Evolutionary conservation across 2,113 vertebrate genomes (phyloP), one percentile per base, ranked within the genome.

Genomic region (Peromyscus maniculatus): DNA sequence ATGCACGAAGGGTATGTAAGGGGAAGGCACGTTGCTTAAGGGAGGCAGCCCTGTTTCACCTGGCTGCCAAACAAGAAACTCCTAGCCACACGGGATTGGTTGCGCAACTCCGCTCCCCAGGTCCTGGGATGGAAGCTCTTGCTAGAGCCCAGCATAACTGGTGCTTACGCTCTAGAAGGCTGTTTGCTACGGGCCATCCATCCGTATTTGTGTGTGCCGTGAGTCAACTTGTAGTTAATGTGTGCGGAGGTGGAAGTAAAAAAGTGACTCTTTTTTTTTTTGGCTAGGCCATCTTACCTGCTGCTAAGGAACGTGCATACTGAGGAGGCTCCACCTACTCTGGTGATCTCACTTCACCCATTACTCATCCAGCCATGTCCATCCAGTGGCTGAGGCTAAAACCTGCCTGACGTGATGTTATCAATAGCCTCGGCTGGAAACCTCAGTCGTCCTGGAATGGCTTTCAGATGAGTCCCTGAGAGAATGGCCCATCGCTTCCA

Each of bases 1-100:
- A 88, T 96, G 79, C 66, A 96, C 95, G 97, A 97, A 26, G 97
- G 77, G 90, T 91, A 93, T 97, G 95, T 92, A 82, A 93, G 80
- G 95, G 87, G 87, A 93, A 90, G 93, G 91, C 78, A 87, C 71
- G 69, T 52, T 78, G 55, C 96, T 97, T 97, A 88, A 91, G 94
- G 87, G 87, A 93, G 84, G 83, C 94, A 86, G 75, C 77, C 69
- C 95, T 97, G 80, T 87, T 97, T 95, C 89, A 97, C 97, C 94
- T 97, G 97, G 90, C 90, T 88, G 52, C 75, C 67, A 94, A 89
- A 95, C 96, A 95, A 96, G 97, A 93, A 96, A 86, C 87, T 91
- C 92, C 93, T 67, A 95, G 97, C 33, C 89, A n/a, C 66, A 33
- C 9, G 87, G 91, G 93, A 90, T 66, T 71, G 79, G 66, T 97